Conservation (phyloP, 92 coral and sea anemone genomes). For the Heliopora coerulea region DNA sequence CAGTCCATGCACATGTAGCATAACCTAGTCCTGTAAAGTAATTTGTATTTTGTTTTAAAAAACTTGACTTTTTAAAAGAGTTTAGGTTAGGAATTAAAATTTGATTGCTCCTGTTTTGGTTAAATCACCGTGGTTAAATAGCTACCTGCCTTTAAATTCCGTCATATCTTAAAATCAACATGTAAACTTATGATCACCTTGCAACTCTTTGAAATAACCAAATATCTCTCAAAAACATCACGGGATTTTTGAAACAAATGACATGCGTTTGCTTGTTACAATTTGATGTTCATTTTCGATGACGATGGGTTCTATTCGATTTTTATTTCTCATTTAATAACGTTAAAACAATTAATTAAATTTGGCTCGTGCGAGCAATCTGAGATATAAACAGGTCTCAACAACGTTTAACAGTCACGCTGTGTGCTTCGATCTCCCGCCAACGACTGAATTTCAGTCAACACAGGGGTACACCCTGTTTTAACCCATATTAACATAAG, state of each 20-base stretch:
- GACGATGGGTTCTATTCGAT: not conserved
- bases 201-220: not conserved
- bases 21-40: too few species aligned
- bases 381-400: slow-evolving; percentile 31
- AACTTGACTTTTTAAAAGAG: too few species aligned
- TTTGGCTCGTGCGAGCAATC: slow-evolving; percentile 40
- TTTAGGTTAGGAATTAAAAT: too few species aligned
- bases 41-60: too few species aligned
- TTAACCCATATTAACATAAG: slow-evolving; percentile 17
- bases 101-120: too few species aligned
- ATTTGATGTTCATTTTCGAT: not conserved
- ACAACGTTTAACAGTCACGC: slow-evolving; percentile 47
- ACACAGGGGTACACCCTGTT: slow-evolving; percentile 1
- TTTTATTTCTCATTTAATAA: not conserved
- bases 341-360: slow-evolving; percentile 24
- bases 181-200: slow-evolving; percentile 15
- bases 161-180: slow-evolving; percentile 35
- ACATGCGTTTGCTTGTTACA: too few species aligned
- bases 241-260: not conserved
- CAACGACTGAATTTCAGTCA: slow-evolving; percentile 2
- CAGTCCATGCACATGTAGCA: too few species aligned
- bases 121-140: too few species aligned
- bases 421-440: slow-evolving; percentile 20
- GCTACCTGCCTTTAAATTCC: too few species aligned
- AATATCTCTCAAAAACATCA: not conserved